Conservation (phyloP, 2,888 invertebrate genomes). For the Cacoxenus indagator region DNA sequence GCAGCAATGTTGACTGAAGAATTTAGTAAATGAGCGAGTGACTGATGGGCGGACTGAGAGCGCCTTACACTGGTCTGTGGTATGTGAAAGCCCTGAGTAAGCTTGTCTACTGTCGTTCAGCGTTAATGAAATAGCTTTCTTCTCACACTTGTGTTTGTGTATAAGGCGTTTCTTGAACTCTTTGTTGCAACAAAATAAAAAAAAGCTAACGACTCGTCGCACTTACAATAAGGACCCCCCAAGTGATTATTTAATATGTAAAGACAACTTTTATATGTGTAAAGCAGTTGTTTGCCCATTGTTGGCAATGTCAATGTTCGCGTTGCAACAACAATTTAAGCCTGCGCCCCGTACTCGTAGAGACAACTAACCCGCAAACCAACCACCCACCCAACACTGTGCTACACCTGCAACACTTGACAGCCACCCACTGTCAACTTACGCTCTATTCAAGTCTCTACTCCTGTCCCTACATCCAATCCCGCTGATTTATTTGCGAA, state of each 20-base stretch:
- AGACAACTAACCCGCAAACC: too few species aligned
- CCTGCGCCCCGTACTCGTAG: too few species aligned
- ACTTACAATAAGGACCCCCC: slow-evolving; percentile 57
- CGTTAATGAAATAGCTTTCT: slow-evolving; percentile 30
- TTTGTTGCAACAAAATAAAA: slow-evolving; percentile 7
- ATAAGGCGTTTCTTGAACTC: not conserved
- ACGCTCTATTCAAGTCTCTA: not conserved
- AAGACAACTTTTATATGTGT: slow-evolving; percentile 33
- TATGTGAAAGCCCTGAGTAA: not conserved
- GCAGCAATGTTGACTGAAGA: not conserved
- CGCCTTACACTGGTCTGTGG: not conserved
- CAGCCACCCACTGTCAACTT: slow-evolving; percentile 14
- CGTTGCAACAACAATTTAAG: not conserved
- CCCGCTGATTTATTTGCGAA: slow-evolving; percentile 65
- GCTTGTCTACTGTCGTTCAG: slow-evolving; percentile 3
- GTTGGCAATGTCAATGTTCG: slow-evolving; percentile 60
- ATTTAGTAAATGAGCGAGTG: not conserved
- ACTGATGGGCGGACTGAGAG: not conserved
- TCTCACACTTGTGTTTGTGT: not conserved
- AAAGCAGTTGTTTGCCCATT: slow-evolving; percentile 24
- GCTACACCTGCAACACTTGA: not conserved
- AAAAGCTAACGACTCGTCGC: slow-evolving; percentile 32
- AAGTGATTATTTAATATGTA: slow-evolving; percentile 62
- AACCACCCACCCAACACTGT: not conserved
- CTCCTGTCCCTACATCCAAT: not conserved